Conservation (phyloP, 2,113 vertebrate species). For the Hymenochirus boettgeri region DNA sequence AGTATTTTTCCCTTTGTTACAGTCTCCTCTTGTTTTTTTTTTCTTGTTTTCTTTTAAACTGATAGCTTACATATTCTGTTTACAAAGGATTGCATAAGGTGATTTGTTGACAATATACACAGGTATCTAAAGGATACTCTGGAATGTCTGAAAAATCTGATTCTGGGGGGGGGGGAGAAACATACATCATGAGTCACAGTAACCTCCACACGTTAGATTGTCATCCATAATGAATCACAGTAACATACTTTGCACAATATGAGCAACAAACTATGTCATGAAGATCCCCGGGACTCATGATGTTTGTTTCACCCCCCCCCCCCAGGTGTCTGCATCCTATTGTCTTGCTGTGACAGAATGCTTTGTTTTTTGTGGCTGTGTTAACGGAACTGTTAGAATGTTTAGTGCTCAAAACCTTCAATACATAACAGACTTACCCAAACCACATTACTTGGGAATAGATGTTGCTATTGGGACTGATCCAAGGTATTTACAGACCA, state of each 20-base stretch:
- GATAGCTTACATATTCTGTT: neutral
- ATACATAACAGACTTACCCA: constrained; percentile 70
- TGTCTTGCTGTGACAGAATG: constrained; percentile 67
- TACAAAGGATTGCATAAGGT: constrained; percentile 75
- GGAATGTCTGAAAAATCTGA: constrained; percentile 53
- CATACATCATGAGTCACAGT: too few species aligned
- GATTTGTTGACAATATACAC: constrained; percentile 66
- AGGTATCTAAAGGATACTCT: constrained; percentile 62
- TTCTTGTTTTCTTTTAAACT: too few species aligned
- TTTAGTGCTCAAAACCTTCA: constrained; percentile 65
- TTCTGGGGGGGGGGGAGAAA: too few species aligned
- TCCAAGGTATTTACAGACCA: constrained; percentile 55
- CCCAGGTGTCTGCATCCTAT: constrained; percentile 66
- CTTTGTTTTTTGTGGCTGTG: constrained; percentile 82
- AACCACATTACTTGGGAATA: constrained; percentile 71
- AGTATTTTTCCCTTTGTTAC: too few species aligned
- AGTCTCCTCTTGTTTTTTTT: too few species aligned
- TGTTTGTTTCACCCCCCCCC: too few species aligned
- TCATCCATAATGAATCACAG: too few species aligned
- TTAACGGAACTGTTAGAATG: constrained; percentile 68
- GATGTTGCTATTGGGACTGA: constrained; percentile 54
- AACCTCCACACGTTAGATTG: too few species aligned
- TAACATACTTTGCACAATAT: too few species aligned
- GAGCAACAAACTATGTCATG: too few species aligned
- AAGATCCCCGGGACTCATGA: too few species aligned